Evolutionary conservation across 1,140 invertebrate species (phyloP).

Genomic region (Dendrolimus punctatus): DNA sequence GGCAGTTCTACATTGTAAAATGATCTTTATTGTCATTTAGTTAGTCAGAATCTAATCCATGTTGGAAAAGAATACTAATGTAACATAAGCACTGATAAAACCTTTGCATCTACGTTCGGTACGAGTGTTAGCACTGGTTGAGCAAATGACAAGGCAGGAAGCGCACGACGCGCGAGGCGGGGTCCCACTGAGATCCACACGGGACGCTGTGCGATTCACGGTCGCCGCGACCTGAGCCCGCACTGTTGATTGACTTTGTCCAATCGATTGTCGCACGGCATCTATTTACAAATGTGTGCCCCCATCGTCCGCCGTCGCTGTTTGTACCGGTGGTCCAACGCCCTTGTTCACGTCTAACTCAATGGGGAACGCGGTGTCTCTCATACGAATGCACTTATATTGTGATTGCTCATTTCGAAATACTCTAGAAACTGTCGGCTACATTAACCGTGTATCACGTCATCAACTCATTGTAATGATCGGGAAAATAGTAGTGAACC

Average conservation of each 20-base stretch:
- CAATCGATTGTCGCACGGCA: conserved; percentile 60
- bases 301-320: conserved; percentile 27
- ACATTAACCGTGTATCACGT: too few species aligned
- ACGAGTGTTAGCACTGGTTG: not conserved
- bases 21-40: conserved; percentile 24
- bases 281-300: conserved; percentile 42
- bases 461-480: too few species aligned
- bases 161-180: conserved; percentile 43
- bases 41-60: too few species aligned
- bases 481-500: not conserved
- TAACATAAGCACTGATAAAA: too few species aligned
- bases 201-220: conserved; percentile 51
- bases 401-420: not conserved
- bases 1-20: conserved; percentile 61
- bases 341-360: conserved; percentile 39
- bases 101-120: not conserved
- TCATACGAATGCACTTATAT: conserved; percentile 2
- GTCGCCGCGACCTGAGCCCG: conserved; percentile 52
- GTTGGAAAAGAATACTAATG: too few species aligned
- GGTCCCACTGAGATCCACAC: conserved; percentile 44
- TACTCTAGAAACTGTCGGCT: too few species aligned
- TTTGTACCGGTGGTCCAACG: conserved; percentile 34
- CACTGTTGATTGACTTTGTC: conserved; percentile 63
- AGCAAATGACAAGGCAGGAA: conserved; percentile 28
- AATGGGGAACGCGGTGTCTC: conserved; percentile 27